These are phyloP conservation scores for Alfaro cultratus DNA, from an alignment of 2,797 vertebrate species.

Conservation along the genomic window DNA sequence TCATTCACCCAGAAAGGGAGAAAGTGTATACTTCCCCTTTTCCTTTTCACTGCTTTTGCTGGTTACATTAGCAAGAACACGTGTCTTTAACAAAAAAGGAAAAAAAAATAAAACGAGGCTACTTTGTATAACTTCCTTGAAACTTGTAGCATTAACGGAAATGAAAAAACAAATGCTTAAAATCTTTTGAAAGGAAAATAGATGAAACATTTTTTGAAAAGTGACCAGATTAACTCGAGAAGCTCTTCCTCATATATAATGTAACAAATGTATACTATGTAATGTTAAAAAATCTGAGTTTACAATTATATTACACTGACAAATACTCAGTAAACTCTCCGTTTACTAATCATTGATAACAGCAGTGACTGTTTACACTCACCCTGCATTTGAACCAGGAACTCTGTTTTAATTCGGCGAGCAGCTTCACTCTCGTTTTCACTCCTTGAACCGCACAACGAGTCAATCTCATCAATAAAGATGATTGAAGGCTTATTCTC, in stretches of 20 bases:
- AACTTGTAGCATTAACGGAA: background rate
- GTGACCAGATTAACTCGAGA: background rate
- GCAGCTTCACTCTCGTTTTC: conserved; percentile 99
- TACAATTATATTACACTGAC: background rate
- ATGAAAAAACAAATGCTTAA: background rate
- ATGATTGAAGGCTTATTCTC: conserved; percentile 98
- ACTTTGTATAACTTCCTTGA: background rate
- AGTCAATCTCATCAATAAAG: conserved; percentile 99
- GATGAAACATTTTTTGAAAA: background rate
- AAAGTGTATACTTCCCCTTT: background rate
- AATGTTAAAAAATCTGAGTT: background rate
- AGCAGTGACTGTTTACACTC: conserved; percentile 17
- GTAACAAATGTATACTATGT: background rate
- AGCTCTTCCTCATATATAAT: background rate
- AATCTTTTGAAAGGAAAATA: background rate
- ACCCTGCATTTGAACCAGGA: conserved; percentile 99
- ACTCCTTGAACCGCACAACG: conserved; percentile 94
- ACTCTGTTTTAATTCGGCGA: conserved; percentile 97
- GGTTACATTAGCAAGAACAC: background rate
- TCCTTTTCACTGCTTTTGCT: background rate
- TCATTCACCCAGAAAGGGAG: background rate
- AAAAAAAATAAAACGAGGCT: background rate
- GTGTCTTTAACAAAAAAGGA: background rate
- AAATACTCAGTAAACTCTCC: background rate
- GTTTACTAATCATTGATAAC: background rate